Base-by-base conservation (phyloP, 1,140 invertebrate species). In the Neodiprion lecontei region DNA sequence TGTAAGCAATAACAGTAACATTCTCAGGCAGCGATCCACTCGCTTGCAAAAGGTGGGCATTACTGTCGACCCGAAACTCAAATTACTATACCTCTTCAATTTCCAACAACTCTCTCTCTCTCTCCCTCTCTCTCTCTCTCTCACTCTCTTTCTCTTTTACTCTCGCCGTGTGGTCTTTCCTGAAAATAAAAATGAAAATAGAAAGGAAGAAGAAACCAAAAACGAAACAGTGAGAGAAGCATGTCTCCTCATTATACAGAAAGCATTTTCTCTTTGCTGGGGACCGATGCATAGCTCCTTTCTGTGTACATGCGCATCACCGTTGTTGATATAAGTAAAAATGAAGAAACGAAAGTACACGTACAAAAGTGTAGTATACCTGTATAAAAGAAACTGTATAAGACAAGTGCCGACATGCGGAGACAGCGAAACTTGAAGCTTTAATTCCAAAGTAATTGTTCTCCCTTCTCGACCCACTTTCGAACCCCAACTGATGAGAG, bases 121-220 rank as follows among this genome's bases (percentile, higher is more conserved):
- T 17, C 9, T 17, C 53, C 7, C 8, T 12, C 53, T 14, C 9
- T 61, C 11, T 61, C 4, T 61, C 28, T 28, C 5, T n/a, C 0
- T 28, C 28, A 3, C 28, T 40, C 28, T 40, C 28, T 40, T 5
- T 40, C 28, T 40, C 28, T 40, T 5, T 40, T 2, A 1, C 74
- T 77, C 76, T 79, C 70, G 67, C 67, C 73, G 28, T 40, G 70
- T 71, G 68, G 73, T 72, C 73, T 71, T 73, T 76, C 72, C 74
- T 77, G 53, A 17, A 40, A 61, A 12, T 17, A 61, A 12, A 40
- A 14, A 61, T 11, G 11, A 61, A 14, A 12, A 61, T 14, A 61
- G 11, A 9, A 61, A 61, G 53, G 7, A 17, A 17, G 0, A 61
- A 61, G 11, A 61, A 61, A 61, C 28, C 5, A 61, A 61, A 4